Base-by-base conservation (phyloP, 2,113 vertebrate genomes). In the Larimichthys crocea region DNA sequence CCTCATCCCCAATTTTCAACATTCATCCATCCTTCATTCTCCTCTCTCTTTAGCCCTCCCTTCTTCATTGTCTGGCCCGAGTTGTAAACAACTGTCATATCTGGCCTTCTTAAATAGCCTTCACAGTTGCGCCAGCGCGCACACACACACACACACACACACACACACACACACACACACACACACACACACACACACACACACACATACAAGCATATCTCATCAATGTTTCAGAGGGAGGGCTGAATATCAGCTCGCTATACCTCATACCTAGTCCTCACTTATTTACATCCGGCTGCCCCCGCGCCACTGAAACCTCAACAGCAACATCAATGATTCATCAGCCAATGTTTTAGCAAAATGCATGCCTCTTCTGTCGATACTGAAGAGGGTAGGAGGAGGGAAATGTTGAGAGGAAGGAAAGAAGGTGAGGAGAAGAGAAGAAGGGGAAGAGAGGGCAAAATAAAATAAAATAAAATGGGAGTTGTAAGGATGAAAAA, bases 251-350 rank as follows among this genome's bases (percentile, higher is more conserved):
- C 91, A 92, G 87, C 88, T 74, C 76, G 83, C 88, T 82, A 84
- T 90, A 90, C 82, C 74, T 84, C 87, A 90, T 90, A 86, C 83
- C 89, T 90, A 67, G 85, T 77, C 92, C 91, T 93, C 93, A 94
- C 91, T 94, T 94, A 94, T 94, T 94, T 94, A 94, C 93, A 94
- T 94, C 93, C 93, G 92, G 92, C 92, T 84, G 86, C 87, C 86
- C 88, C 90, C 15, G 82, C 68, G 86, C 90, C 91, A 92, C 91
- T 93, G 93, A 94, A 93, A 94, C 92, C 93, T 90, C 92, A 87
- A 90, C 90, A 89, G 89, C 86, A 87, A 83, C 93, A 94, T 94
- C 91, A 94, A 94, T 93, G 93, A 94, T 94, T 94, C 93, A 94
- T 94, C 82, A 92, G 90, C 83, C 91, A 86, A 83, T 92, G 91